Evolutionary conservation across 2,888 invertebrate genomes (phyloP), one percentile per base, ranked within the genome.

Genomic region (Synanthedon myopaeformis): DNA sequence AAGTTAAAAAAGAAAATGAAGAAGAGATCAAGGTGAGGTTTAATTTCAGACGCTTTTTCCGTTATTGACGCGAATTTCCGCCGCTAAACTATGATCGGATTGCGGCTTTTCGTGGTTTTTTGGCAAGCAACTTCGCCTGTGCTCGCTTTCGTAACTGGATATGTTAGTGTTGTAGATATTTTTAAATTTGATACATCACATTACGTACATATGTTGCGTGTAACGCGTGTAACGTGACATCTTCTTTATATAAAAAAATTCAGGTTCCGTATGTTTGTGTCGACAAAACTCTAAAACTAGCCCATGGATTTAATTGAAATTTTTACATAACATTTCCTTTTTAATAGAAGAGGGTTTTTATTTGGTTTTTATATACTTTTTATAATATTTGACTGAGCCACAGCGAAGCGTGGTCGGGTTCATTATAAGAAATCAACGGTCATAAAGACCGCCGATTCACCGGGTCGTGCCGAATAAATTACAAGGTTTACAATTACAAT

Each of bases 11-110:
- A 78, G 93, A 93, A 75, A 86, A 90, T 65, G 92, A 91, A 80
- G 93, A 93, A 84, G 93, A 93, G 84, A 93, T 93, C 75, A 93
- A 93, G 90, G 93, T 93, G 84, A 73, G 69, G 53, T 41, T 52
- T 59, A 54, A 61, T 66, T 65, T 61, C 54, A 65, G 61, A 70
- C 63, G 23, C 64, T 69, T 72, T 69, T 67, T 67, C 51, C 63
- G 70, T 70, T 67, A 72, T 70, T 75, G 74, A 76, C 66, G 70
- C 60, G 67, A 67, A 72, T 74, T 82, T 82, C 82, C 82, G 79
- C 74, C 74, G 68, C 72, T 69, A 69, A 69, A 72, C 64, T 69
- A 77, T 81, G 74, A 72, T 80, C 75, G 70, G 74, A 69, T 77
- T 76, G 73, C 76, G 66, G 72, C 69, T 70, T 35, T 35, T 74